Percentiles rank a stretch among this genome's conserved stretches.
These are phyloP conservation scores for Crepidodera aurea DNA, from an alignment of 2,888 invertebrate genomes.

Conservation along the genomic window DNA sequence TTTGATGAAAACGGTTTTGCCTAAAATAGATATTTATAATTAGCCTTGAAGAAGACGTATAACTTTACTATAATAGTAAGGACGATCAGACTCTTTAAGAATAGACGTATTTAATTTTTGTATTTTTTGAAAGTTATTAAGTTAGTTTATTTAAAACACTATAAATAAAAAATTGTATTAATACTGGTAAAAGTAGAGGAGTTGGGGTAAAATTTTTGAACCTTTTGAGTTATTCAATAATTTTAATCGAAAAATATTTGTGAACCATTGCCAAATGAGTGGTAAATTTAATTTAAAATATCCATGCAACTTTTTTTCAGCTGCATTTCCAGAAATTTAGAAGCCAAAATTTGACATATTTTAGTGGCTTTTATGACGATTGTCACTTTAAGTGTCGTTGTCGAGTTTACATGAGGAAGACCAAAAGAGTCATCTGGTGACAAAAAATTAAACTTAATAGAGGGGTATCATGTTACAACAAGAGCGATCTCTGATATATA, in stretches of 20 bases:
- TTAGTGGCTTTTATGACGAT: constrained; percentile 56
- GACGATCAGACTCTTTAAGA: no score
- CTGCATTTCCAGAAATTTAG: constrained; percentile 62
- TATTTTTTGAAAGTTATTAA: no score
- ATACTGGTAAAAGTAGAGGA: no score
- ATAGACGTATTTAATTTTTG: no score
- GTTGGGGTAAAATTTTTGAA: not conserved
- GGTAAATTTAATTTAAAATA: constrained; percentile 60
- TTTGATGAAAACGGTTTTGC: no score
- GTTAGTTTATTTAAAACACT: no score
- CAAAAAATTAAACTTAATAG: constrained; percentile 60
- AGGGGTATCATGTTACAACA: constrained; percentile 45
- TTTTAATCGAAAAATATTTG: constrained; percentile 60
- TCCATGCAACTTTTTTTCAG: constrained; percentile 57
- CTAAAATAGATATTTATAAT: no score
- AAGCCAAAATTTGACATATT: constrained; percentile 56
- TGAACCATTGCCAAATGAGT: constrained; percentile 61
- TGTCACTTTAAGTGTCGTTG: constrained; percentile 57
- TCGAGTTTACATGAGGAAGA: constrained; percentile 61
- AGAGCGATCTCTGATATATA: constrained; percentile 40
- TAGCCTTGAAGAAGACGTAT: no score
- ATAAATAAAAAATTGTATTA: no score
- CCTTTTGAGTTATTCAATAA: not conserved
- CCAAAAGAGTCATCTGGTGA: constrained; percentile 61
- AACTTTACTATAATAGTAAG: no score